Evolutionary conservation across 2,797 vertebrate genomes (phyloP).

Genomic region (Tachyglossus aculeatus): DNA sequence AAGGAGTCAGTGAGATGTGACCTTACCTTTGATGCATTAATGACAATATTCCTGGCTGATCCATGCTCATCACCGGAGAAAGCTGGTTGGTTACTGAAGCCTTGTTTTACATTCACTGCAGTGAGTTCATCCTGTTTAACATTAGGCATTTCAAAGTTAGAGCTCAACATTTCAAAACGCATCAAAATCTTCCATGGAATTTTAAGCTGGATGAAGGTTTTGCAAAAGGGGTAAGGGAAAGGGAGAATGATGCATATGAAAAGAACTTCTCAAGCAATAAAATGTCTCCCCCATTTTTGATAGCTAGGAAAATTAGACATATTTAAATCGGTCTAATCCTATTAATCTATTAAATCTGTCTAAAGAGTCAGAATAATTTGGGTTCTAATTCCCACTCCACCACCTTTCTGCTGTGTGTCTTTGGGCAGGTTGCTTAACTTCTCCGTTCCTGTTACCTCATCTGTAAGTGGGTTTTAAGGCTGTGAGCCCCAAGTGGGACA

Average conservation of each 20-base stretch:
- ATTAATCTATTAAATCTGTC: no score
- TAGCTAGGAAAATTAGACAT: background rate
- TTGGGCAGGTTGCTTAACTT: no score
- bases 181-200: background rate
- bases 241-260: background rate
- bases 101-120: constrained; percentile 78
- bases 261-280: no score
- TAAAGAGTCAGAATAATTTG: no score
- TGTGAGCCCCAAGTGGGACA: no score
- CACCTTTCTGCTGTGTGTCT: no score
- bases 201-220: background rate
- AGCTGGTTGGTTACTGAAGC: constrained; percentile 77
- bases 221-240: background rate
- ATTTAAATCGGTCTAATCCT: no score
- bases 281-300: background rate
- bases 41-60: constrained; percentile 75
- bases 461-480: no score
- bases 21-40: constrained; percentile 77
- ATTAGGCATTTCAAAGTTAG: background rate
- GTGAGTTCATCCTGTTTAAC: constrained; percentile 75
- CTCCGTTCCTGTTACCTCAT: no score
- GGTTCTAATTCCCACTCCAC: no score
- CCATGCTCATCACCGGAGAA: constrained; percentile 79
- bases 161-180: background rate
- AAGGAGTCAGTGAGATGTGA: background rate